A percentile compares a stretch with the other conserved stretches of the same genome.
Evolutionary conservation across 2,797 vertebrate species (phyloP).

Genomic region (Lates japonicus): DNA sequence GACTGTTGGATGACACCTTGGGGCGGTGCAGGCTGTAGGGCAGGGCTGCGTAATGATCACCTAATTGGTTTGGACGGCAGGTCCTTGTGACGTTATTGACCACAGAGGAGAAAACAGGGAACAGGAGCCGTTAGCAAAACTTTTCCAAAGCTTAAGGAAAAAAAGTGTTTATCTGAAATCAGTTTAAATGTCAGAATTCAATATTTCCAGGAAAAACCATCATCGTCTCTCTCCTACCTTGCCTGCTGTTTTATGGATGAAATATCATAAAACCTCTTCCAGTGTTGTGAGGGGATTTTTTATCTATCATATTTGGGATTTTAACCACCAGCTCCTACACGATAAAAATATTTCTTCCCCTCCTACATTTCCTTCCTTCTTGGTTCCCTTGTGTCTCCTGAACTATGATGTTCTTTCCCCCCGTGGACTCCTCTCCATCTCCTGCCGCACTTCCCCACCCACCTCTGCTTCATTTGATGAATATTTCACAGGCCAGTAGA

Average conservation of each 20-base stretch:
- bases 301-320: slow-evolving; percentile 51
- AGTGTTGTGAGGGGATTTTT: slow-evolving; percentile 22
- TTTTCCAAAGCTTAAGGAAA: slow-evolving; percentile 24
- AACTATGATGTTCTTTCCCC: slow-evolving; percentile 72
- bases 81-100: slow-evolving; percentile 32
- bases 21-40: slow-evolving; percentile 26
- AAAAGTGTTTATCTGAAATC: slow-evolving; percentile 23
- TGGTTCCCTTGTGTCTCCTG: slow-evolving; percentile 51
- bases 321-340: slow-evolving; percentile 53
- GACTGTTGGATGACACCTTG: slow-evolving; percentile 42
- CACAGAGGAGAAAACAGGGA: slow-evolving; percentile 30
- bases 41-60: slow-evolving; percentile 30
- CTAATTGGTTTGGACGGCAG: slow-evolving; percentile 36
- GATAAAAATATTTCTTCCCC: slow-evolving; percentile 36
- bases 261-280: slow-evolving; percentile 49
- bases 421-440: slow-evolving; percentile 69
- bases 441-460: slow-evolving; percentile 68
- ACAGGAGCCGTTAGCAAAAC: slow-evolving; percentile 3
- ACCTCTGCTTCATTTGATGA: slow-evolving; percentile 77
- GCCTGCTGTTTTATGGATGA: slow-evolving; percentile 26
- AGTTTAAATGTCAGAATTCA: slow-evolving; percentile 43
- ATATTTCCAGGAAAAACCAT: slow-evolving; percentile 26
- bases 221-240: slow-evolving; percentile 13
- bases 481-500: slow-evolving; percentile 86
- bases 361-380: slow-evolving; percentile 41